Base-by-base conservation (phyloP, 1,140 invertebrate species). In the Pseudomyrmex gracilis region DNA sequence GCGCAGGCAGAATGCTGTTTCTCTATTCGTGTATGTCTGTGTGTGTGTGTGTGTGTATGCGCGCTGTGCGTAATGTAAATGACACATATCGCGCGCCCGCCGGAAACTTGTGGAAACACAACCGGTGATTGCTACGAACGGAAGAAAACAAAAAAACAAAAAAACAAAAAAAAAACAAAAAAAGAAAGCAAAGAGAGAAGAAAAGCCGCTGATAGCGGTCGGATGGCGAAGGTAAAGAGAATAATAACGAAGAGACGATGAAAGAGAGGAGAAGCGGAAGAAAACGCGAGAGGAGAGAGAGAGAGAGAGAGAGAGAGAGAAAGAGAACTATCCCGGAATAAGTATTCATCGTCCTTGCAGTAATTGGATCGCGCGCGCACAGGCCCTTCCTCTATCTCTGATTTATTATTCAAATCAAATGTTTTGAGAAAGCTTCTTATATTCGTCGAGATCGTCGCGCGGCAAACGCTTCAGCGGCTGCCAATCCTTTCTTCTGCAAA, bases 331-430 rank as follows among this genome's bases (percentile, higher is more conserved):
- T 89, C 77, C 77, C 84, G 87, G 76, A 90, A 92, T 90, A 91
- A 88, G 89, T 90, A 91, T 92, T 92, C 90, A 90, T 86, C 86
- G 87, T 87, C 85, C 82, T 34, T 85, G 82, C 80, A 85, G 89
- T 92, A 93, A 93, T 93, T 92, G 91, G 91, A 92, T 90, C 87
- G 86, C 73, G 82, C 86, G 82, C 60, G 53, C 61, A 17, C 57
- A 51, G 71, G 83, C 83, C 85, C 83, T 80, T 85, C 77, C 86
- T 77, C 49, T 67, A 77, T 66, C 87, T 89, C 86, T 86, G 90
- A 92, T 92, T 93, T 92, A 91, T 92, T 91, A 92, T 91, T 91
- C 90, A 91, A 91, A 88, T 91, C 90, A 91, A 91, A 92, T 92
- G 89, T 91, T 92, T 91, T 85, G 87, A 87, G 88, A 86, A 91